Percentiles rank a stretch among this genome's conserved stretches.
Conservation (phyloP, 1,140 invertebrate genomes). For the Monomorium pharaonis region DNA sequence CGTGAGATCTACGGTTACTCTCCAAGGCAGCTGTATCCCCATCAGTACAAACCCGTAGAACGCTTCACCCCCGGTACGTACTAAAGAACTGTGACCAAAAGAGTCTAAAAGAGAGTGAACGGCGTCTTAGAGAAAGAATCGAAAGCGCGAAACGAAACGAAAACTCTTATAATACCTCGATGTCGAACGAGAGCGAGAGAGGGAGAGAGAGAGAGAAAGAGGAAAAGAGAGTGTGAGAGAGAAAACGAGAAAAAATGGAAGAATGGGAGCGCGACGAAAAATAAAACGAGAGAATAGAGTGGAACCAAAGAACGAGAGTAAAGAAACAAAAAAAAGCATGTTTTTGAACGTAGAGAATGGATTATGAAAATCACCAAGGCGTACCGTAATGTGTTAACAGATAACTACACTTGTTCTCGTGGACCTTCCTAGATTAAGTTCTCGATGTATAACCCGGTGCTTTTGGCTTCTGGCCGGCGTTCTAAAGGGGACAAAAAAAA, state of each 20-base stretch:
- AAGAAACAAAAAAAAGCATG: conserved; percentile 36
- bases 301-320: conserved; percentile 33
- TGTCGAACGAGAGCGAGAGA: conserved; percentile 58
- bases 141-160: conserved; percentile 72
- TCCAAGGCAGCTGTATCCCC: conserved; percentile 93
- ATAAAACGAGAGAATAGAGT: not conserved
- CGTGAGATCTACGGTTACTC: conserved; percentile 95
- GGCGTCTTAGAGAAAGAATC: conserved; percentile 60
- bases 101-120: conserved; percentile 67
- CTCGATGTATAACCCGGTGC: conserved; percentile 62
- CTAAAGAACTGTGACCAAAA: conserved; percentile 80
- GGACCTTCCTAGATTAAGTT: conserved; percentile 65
- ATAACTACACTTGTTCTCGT: conserved; percentile 62
- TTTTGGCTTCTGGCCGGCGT: conserved; percentile 69
- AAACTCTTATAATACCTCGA: conserved; percentile 58
- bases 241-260: not conserved
- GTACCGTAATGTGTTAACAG: conserved; percentile 53
- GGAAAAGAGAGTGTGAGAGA: not conserved
- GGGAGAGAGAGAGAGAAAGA: not conserved
- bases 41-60: conserved; percentile 92
- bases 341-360: conserved; percentile 50
- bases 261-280: conserved; percentile 6
- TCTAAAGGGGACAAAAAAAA: not conserved
- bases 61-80: conserved; percentile 94
- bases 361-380: conserved; percentile 36